These are phyloP conservation scores for Tragelaphus strepsiceros DNA, from an alignment of 2,113 vertebrate genomes.

Conservation along the genomic window DNA sequence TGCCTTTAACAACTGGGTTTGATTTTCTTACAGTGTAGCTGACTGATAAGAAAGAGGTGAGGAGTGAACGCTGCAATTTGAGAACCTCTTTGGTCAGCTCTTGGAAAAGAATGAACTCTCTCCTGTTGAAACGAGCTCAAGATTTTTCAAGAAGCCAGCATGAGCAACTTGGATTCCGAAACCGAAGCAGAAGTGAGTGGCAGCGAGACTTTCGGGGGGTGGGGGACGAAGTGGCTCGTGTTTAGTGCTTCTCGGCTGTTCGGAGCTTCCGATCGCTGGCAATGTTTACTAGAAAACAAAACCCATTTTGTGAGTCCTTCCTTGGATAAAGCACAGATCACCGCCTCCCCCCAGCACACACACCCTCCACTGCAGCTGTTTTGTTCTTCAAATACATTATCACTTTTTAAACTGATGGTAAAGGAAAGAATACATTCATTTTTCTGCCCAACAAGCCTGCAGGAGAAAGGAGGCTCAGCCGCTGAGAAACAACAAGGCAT, in stretches of 20 bases:
- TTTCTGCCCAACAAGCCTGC: constrained; percentile 76
- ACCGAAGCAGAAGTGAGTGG: background rate
- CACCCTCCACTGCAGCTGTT: constrained; percentile 73
- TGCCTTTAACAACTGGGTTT: background rate
- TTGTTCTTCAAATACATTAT: constrained; percentile 80
- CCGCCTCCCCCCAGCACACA: background rate
- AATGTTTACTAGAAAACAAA: constrained; percentile 45
- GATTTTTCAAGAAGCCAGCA: constrained; percentile 44
- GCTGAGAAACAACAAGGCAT: constrained; percentile 72
- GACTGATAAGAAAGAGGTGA: constrained; percentile 7
- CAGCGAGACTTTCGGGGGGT: background rate
- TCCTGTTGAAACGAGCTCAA: constrained; percentile 27
- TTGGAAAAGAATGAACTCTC: constrained; percentile 52
- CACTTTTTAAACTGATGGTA: constrained; percentile 79
- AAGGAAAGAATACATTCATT: constrained; percentile 76
- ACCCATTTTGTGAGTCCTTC: constrained; percentile 70
- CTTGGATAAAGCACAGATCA: constrained; percentile 68
- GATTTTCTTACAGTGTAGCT: background rate
- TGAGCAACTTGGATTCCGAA: background rate
- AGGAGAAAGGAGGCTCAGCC: constrained; percentile 74
- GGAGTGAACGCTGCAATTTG: constrained; percentile 8
- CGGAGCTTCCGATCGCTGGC: constrained; percentile 34
- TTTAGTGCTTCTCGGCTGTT: background rate
- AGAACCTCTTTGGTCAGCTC: constrained; percentile 60
- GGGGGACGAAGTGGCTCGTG: background rate